Evolutionary conservation across 2,797 vertebrate species (phyloP).

Genomic region (Microchirus variegatus): DNA sequence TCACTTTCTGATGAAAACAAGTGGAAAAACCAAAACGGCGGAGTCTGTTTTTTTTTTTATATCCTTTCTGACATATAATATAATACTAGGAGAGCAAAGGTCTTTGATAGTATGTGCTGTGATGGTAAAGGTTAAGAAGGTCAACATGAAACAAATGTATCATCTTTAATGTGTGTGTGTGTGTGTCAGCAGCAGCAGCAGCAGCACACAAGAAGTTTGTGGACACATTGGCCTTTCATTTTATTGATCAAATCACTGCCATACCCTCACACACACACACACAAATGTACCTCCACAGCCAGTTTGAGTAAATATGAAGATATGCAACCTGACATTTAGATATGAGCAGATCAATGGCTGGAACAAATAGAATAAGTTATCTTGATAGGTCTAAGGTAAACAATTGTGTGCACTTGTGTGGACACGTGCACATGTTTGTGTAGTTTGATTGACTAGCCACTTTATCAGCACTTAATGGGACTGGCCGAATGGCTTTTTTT

Average conservation of each 20-base stretch:
- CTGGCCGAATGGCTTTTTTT: neutral
- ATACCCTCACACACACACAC: conserved; percentile 2
- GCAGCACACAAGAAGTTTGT: conserved; percentile 8
- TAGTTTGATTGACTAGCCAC: conserved; percentile 33
- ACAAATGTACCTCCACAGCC: conserved; percentile 17
- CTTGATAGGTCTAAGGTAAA: conserved; percentile 50
- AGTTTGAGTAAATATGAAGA: conserved; percentile 54
- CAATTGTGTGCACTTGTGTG: conserved; percentile 18
- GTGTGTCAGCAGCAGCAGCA: conserved; percentile 3
- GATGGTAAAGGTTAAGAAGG: conserved; percentile 60
- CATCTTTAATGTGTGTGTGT: conserved; percentile 38
- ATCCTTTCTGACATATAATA: conserved; percentile 55
- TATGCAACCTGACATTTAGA: conserved; percentile 74
- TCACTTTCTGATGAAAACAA: conserved; percentile 62
- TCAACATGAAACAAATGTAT: conserved; percentile 63
- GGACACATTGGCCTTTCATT: conserved; percentile 51
- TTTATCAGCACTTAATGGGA: conserved; percentile 6
- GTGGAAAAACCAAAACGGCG: conserved; percentile 2
- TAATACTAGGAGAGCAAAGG: conserved; percentile 43
- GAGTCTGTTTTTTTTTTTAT: conserved; percentile 23
- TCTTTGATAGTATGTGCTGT: conserved; percentile 49
- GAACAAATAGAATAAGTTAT: conserved; percentile 65
- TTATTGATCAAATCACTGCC: conserved; percentile 60
- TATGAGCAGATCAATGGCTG: conserved; percentile 68
- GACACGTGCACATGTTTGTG: neutral